These are phyloP conservation scores for Acipenser transmontanus DNA, from an alignment of 2,797 vertebrate species.

Conservation along the genomic window DNA sequence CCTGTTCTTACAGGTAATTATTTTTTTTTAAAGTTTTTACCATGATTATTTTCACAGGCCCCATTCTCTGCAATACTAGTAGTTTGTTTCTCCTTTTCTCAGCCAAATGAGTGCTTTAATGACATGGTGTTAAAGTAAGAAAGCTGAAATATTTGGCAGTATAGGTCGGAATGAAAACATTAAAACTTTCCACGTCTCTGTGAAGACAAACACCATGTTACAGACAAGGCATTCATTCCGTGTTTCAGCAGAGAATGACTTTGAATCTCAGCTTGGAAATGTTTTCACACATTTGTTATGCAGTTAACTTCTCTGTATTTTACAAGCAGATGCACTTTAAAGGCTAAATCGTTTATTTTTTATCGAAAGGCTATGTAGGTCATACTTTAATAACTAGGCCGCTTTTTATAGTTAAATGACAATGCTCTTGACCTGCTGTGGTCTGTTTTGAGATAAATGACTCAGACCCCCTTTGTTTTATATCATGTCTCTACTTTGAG, in stretches of 20 bases:
- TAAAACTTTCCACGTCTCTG: constrained; percentile 62
- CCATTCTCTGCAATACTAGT: too few species aligned
- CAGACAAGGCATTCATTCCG: constrained; percentile 52
- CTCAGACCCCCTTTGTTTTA: too few species aligned
- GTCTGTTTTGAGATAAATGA: too few species aligned
- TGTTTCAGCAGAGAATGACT: constrained; percentile 48
- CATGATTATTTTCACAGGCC: too few species aligned
- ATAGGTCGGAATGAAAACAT: constrained; percentile 60
- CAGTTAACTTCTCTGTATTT: constrained; percentile 2
- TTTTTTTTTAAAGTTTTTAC: too few species aligned
- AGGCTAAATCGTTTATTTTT: not conserved
- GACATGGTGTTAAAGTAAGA: constrained; percentile 26
- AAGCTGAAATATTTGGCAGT: constrained; percentile 54
- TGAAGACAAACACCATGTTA: constrained; percentile 63
- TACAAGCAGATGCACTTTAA: not conserved
- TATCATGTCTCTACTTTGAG: too few species aligned
- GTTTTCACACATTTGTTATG: constrained; percentile 54
- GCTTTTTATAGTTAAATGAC: too few species aligned
- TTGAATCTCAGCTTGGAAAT: constrained; percentile 43
- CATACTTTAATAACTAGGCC: too few species aligned
- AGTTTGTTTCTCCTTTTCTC: too few species aligned
- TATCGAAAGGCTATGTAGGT: too few species aligned
- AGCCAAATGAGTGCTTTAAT: not conserved
- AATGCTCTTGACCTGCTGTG: too few species aligned
- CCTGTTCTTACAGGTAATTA: too few species aligned